phyloP scores from a whole-genome alignment of 2,888 invertebrate genomes.

The Trypoxylon attenuatum region DNA sequence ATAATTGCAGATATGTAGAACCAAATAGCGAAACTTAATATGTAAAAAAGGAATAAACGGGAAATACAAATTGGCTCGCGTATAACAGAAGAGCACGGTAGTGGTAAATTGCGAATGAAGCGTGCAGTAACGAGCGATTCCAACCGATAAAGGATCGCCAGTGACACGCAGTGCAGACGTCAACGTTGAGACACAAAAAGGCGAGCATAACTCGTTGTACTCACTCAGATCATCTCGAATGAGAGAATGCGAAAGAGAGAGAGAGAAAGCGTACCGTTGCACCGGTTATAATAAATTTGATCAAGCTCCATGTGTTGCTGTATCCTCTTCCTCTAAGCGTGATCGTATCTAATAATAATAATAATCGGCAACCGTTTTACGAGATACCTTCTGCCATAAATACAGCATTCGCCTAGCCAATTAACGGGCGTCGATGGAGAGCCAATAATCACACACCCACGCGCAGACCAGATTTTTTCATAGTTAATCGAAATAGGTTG shows the following conservation, averaged over 20 bases:
- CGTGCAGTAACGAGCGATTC: conserved; percentile 14
- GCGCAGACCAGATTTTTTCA: too few relatives aligned
- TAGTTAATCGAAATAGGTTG: too few relatives aligned
- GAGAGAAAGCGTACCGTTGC: not conserved
- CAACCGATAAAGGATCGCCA: not conserved
- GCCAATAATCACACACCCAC: conserved; percentile 33
- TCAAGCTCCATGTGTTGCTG: conserved; percentile 40
- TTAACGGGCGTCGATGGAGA: conserved; percentile 57
- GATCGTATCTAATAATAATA: conserved; percentile 66
- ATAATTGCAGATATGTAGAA: too few relatives aligned
- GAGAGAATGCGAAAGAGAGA: too few relatives aligned
- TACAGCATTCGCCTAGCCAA: conserved; percentile 55
- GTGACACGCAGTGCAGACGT: not conserved
- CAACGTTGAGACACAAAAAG: not conserved
- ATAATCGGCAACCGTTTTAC: conserved; percentile 63
- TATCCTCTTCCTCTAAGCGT: conserved; percentile 56
- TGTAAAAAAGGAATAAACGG: not conserved
- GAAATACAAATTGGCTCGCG: conserved; percentile 6
- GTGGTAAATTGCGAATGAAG: conserved; percentile 4
- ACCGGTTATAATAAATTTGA: conserved; percentile 38
- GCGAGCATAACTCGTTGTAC: too few relatives aligned
- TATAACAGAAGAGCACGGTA: not conserved
- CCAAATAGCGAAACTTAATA: too few relatives aligned
- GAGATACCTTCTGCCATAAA: conserved; percentile 52
- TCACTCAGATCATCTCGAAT: too few relatives aligned